A percentile compares a stretch with the other conserved stretches of the same genome.
Conservation (phyloP, 2,797 vertebrate species). For the Rhinophrynus dorsalis region DNA sequence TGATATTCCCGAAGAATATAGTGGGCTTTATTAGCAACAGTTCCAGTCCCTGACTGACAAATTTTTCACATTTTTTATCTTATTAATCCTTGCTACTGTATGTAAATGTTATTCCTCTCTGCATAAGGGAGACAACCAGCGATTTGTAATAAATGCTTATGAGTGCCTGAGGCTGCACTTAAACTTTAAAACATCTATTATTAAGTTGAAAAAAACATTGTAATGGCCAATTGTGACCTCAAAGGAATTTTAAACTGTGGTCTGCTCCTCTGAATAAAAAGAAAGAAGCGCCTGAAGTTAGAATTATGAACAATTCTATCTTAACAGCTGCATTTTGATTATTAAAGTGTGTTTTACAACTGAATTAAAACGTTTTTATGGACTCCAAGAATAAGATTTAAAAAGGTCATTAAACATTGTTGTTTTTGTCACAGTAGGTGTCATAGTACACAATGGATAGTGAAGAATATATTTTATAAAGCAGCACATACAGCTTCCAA, state of each 20-base stretch:
- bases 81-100: constrained; percentile 85
- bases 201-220: constrained; percentile 88
- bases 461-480: constrained; percentile 82
- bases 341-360: constrained; percentile 85
- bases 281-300: constrained; percentile 76
- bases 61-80: constrained; percentile 77
- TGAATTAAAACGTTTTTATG: constrained; percentile 79
- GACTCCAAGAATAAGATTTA: constrained; percentile 85
- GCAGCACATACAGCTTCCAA: constrained; percentile 58
- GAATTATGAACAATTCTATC: constrained; percentile 79
- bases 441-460: constrained; percentile 80
- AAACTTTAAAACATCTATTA: constrained; percentile 99
- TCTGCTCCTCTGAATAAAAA: constrained; percentile 78
- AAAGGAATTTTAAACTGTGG: constrained; percentile 83
- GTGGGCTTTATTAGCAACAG: constrained; percentile 81
- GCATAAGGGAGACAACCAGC: constrained; percentile 79
- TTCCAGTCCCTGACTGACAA: constrained; percentile 78
- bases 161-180: constrained; percentile 93
- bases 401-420: constrained; percentile 93
- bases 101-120: constrained; percentile 90
- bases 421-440: constrained; percentile 83
- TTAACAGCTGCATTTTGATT: constrained; percentile 86
- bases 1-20: constrained; percentile 85
- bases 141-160: constrained; percentile 95
- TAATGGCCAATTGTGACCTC: constrained; percentile 89